Conservation (phyloP, 1,140 invertebrate species). For the Zaprionus inermis region DNA sequence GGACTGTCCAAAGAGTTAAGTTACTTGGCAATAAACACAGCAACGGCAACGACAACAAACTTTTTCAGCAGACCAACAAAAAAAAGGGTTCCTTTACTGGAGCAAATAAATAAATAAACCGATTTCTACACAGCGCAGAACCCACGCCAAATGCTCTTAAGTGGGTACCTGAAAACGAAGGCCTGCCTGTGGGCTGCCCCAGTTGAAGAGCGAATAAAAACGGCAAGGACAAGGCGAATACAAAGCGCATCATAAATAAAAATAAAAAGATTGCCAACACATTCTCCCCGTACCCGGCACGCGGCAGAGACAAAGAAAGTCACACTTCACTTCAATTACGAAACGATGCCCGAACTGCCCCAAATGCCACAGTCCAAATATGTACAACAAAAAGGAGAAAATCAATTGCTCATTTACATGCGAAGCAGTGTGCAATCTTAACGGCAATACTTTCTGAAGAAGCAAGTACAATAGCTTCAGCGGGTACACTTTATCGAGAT, state of each 20-base stretch:
- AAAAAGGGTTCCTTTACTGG: constrained; percentile 41
- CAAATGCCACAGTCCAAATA: constrained; percentile 54
- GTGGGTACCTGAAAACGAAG: constrained; percentile 47
- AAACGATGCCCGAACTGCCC: constrained; percentile 41
- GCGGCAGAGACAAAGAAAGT: constrained; percentile 35
- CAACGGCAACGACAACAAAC: constrained; percentile 30
- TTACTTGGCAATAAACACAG: constrained; percentile 57
- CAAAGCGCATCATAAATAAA: constrained; percentile 60
- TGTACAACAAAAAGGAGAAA: constrained; percentile 59
- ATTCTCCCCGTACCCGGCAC: constrained; percentile 32
- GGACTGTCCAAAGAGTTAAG: constrained; percentile 65
- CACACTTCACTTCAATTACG: constrained; percentile 60
- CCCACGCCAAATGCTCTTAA: constrained; percentile 52
- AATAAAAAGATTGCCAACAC: constrained; percentile 51
- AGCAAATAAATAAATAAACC: constrained; percentile 76
- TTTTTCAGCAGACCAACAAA: background rate
- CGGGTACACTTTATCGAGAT: background rate
- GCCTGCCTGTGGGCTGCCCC: constrained; percentile 28
- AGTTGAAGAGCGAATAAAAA: constrained; percentile 35
- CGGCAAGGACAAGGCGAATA: constrained; percentile 65
- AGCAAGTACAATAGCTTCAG: background rate
- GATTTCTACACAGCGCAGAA: constrained; percentile 53
- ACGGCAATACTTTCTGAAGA: background rate
- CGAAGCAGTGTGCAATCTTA: background rate
- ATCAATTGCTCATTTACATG: constrained; percentile 47